Base-by-base conservation (phyloP, 2,888 invertebrate genomes). In the Apodemia hepburni region DNA sequence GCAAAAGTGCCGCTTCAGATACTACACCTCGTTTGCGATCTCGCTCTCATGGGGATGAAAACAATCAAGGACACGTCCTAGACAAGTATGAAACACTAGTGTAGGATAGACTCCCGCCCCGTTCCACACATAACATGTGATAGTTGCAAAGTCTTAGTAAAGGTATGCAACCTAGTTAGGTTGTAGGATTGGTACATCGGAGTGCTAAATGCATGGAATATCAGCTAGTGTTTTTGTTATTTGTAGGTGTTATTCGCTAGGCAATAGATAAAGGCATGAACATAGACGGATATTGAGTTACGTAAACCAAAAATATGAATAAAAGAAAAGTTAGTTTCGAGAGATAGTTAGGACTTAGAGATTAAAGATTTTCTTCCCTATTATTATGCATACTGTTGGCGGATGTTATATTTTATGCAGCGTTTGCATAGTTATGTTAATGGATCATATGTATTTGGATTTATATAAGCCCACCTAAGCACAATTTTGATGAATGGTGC, bases 21-120 rank as follows among this genome's bases (percentile, higher is more conserved):
- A 17, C 7, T 47, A 62, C 70, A n/a, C 70, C 73, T 33, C 79
- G 89, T 1, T 78, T 83, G 18, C 84, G 88, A n/a, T 81, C 85
- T 5, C 86, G 86, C 54, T 86, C 86, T 11, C 89, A 87, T 70
- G 84, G 83, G 12, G 90, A 88, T 69, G 87, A 85, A n/a, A 79
- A 79, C 68, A 76, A 79, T 54, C 83, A 82, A 66, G 76, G 75
- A 18, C 87, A 90, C 67, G 91, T 92, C 58, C 84, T 92, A 38
- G 92, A 92, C 69, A 92, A 92, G 74, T 92, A 92, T 69, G 92
- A 92, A 71, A 92, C 92, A 22, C 84, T 92, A 64, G 92, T 92
- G 58, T 91, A 86, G 78, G 71, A 58, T 62, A 59, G 60, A 42
- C 42, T 0, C 65, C 65, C 65, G 67, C 67, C 65, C 66, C 71